Conservation (phyloP, 1,140 invertebrate species). For the Tribolium madens region DNA sequence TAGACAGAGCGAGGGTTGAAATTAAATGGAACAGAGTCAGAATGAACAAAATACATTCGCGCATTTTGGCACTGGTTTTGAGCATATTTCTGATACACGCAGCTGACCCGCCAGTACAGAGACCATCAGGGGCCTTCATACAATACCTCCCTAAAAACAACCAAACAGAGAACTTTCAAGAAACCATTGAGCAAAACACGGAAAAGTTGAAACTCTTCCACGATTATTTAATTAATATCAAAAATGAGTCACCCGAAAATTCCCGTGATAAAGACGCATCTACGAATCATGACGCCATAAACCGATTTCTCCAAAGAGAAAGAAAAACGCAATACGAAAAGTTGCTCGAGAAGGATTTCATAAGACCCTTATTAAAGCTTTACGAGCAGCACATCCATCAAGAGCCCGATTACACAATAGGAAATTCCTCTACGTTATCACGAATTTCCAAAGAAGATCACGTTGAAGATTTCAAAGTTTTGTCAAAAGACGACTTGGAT, state of each 20-base stretch:
- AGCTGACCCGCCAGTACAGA: conserved; percentile 62
- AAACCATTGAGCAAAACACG: not conserved
- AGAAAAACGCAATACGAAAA: conserved; percentile 60
- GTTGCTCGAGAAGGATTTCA: conserved; percentile 62
- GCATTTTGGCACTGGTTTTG: conserved; percentile 62
- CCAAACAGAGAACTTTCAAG: not conserved
- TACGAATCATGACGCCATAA: conserved; percentile 51
- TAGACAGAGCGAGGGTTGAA: conserved; percentile 11
- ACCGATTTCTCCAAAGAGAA: conserved; percentile 54
- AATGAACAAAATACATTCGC: conserved; percentile 64
- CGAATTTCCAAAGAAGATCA: conserved; percentile 63
- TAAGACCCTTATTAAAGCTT: conserved; percentile 60
- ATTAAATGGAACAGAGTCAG: conserved; percentile 63
- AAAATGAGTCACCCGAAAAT: conserved; percentile 39
- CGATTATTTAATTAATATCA: conserved; percentile 46
- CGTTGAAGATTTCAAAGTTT: conserved; percentile 54
- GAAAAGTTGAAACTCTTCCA: conserved; percentile 46
- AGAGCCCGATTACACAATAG: conserved; percentile 50
- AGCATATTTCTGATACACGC: conserved; percentile 64
- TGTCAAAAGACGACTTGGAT: conserved; percentile 58
- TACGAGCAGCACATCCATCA: conserved; percentile 56
- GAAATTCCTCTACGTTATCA: conserved; percentile 38
- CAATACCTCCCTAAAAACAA: conserved; percentile 37
- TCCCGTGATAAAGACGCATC: conserved; percentile 25
- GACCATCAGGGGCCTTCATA: conserved; percentile 50